Percentiles rank a stretch among this genome's conserved stretches.
Evolutionary conservation across 2,113 vertebrate genomes (phyloP).

Genomic region (Cyphomyrus discorhynchus): DNA sequence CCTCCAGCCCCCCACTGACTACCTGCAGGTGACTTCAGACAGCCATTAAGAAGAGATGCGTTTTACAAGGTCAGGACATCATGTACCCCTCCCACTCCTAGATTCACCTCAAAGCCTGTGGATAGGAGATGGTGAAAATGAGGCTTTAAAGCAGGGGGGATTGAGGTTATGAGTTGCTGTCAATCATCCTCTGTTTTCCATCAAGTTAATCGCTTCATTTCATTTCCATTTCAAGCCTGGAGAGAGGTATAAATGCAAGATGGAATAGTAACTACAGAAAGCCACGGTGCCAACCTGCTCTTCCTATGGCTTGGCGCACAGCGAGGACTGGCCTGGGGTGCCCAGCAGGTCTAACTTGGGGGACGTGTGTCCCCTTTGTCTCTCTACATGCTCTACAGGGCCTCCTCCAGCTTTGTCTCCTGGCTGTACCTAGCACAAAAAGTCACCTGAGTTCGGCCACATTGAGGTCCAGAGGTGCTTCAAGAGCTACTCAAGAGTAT

Average conservation of each 20-base stretch:
- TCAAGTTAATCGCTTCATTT: neutral
- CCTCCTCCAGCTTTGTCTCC: neutral
- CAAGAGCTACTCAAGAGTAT: neutral
- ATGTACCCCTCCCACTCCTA: neutral
- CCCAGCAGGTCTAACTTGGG: conserved; percentile 8
- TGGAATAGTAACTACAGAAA: neutral
- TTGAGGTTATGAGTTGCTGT: neutral
- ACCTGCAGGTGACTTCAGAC: neutral
- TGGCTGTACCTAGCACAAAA: neutral
- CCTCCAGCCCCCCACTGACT: neutral
- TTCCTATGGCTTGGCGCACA: neutral
- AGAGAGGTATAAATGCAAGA: neutral
- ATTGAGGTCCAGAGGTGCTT: neutral
- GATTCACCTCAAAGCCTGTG: neutral
- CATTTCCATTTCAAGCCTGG: neutral
- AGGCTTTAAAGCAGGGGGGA: neutral
- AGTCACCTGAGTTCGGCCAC: neutral
- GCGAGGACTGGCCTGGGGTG: neutral
- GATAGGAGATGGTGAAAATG: neutral
- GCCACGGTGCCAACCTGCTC: neutral
- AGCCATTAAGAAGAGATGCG: neutral
- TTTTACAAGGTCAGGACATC: neutral
- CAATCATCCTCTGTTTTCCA: neutral
- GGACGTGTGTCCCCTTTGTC: neutral
- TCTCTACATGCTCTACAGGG: neutral